Evolutionary conservation across 2,113 vertebrate species (phyloP).

Genomic region (Apodemus sylvaticus): DNA sequence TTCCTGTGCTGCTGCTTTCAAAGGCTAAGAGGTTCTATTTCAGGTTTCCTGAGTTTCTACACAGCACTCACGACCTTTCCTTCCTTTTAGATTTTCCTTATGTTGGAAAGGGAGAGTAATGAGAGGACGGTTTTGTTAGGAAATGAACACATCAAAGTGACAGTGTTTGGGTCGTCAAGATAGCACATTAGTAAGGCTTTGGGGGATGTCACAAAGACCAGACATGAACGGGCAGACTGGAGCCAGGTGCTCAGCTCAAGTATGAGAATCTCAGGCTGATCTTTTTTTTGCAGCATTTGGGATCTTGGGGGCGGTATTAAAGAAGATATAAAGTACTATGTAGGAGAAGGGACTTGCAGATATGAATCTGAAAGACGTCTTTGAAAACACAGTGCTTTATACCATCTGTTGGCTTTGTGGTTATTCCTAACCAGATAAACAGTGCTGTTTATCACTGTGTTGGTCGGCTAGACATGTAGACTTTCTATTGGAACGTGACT

Average conservation of each 20-base stretch:
- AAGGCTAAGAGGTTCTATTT: conserved; percentile 66
- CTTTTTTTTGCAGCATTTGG: background rate
- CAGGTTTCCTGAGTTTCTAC: conserved; percentile 61
- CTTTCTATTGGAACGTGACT: background rate
- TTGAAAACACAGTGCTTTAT: background rate
- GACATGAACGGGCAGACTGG: background rate
- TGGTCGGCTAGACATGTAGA: background rate
- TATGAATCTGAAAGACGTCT: background rate
- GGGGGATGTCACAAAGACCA: background rate
- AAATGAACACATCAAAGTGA: conserved; percentile 56
- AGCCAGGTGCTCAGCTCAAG: background rate
- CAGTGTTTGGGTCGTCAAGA: background rate
- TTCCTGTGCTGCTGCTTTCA: conserved; percentile 33
- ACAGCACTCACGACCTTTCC: conserved; percentile 45
- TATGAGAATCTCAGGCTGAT: background rate
- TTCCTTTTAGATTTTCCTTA: conserved; percentile 43
- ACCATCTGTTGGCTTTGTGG: background rate
- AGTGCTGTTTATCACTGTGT: background rate
- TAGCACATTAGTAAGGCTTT: background rate
- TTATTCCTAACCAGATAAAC: background rate
- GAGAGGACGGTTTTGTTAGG: conserved; percentile 36
- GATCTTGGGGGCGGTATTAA: background rate
- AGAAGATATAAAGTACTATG: background rate
- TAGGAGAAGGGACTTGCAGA: background rate
- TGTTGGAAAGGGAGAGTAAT: conserved; percentile 58